Base-by-base conservation (phyloP, 1,140 invertebrate genomes). In the Cataglyphis hispanica region DNA sequence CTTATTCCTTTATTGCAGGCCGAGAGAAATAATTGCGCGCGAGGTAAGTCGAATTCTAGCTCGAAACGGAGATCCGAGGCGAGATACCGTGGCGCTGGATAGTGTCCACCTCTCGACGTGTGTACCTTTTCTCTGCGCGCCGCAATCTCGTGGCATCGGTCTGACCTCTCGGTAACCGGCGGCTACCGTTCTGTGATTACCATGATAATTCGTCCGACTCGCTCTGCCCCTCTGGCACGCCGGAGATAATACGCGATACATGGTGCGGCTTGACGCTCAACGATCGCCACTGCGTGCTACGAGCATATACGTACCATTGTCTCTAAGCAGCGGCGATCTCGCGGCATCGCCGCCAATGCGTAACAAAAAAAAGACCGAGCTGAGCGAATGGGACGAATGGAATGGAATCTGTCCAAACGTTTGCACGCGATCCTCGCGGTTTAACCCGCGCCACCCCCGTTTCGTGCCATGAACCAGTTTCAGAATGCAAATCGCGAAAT, bases 131-230 rank as follows among this genome's bases (percentile, higher is more conserved):
- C 70, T 74, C 46, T 60, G 13, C 22, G 25, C 70, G 50, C 34
- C 61, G 83, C 87, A 91, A 91, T 91, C 89, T 91, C 77, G 86
- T 89, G 89, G 89, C 90, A 91, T 91, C 87, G 87, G 81, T 81
- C 89, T 91, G 89, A 91, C 90, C 90, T 89, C 86, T 78, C 67
- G 84, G 86, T 91, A 90, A 85, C 87, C 70, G 87, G 50, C 85
- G 85, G 89, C 89, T 91, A 91, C 89, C 74, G 90, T 91, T 91
- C 87, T 87, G 90, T 89, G 90, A 91, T 91, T 91, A 91, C 89
- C 85, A 91, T 91, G 90, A 91, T 91, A 91, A 91, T 91, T 91
- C 90, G 87, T 89, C 46, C 80, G 72, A 77, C 87, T 88, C 86
- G 87, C 81, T 70, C 34, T 88, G 84, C 67, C 75, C 46, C 89